Base-by-base conservation (phyloP, 1,140 invertebrate genomes). In the Linepithema humile region DNA sequence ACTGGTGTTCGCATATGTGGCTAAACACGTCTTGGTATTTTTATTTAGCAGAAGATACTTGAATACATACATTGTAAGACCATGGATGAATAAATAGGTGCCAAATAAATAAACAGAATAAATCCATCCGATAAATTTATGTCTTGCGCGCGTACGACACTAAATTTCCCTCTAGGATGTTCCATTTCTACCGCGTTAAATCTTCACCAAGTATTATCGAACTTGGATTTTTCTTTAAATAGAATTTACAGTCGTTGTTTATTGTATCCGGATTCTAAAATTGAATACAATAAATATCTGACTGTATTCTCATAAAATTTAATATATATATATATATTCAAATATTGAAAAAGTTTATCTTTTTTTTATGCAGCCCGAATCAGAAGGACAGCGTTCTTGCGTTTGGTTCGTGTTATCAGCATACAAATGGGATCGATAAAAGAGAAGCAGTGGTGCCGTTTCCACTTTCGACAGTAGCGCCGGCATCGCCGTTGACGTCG, bases 1-100 rank as follows among this genome's bases (percentile, higher is more conserved):
- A 45, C 84, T 95, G 0, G 87, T 94, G 2, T 91, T 93, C 32
- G 65, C 92, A 4, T 94, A 93, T n/a, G 60, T 95, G 64, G 55
- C 86, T 0, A 93, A 88, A 45, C 85, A 85, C 20, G 48, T 90
- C 17, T 64, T 93, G 48, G 86, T 90, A 20, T 90, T 89, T 69
- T 84, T 94, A 29, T 90, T 94, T 43, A 73, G 85, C 0, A 88
- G 83, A 40, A 88, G 91, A 70, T 87, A 87, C 38, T 85, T 94
- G 43, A 91, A 88, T 45, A 92, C 92, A 20, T 93, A 93, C 23
- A 84, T 92, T 43, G 75, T 93, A 53, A 60, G 91, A 12, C 94
- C 94, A 9, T 94, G 93, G 94, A 84, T 89, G 82, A 84, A 87
- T 73, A 90, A 88, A 87, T 83, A 82, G 43, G 0, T 29, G 38